Percentiles rank a stretch among this genome's conserved stretches.
Evolutionary conservation across 1,140 invertebrate species (phyloP).

Genomic region (Macrotrachela quadricornifera): DNA sequence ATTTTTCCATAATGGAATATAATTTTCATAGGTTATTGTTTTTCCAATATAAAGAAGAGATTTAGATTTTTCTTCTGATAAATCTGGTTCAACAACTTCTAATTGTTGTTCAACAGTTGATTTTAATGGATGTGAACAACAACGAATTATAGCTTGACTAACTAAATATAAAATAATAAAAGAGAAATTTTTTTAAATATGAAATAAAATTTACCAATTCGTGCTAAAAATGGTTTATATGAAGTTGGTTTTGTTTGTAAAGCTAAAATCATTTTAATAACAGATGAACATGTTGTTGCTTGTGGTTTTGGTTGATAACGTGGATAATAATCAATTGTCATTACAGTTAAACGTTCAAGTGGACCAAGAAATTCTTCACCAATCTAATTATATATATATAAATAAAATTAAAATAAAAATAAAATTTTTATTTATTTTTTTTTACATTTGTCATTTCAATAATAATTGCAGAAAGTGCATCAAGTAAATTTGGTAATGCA

Average conservation of each 20-base stretch:
- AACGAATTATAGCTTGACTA: slow-evolving; percentile 25
- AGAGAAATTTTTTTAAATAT: not conserved
- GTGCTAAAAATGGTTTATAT: too few species aligned
- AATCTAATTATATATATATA: too few species aligned
- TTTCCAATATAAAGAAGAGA: slow-evolving; percentile 7
- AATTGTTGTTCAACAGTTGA: slow-evolving; percentile 2
- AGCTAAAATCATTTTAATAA: not conserved
- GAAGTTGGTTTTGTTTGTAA: not conserved
- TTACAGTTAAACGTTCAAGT: too few species aligned
- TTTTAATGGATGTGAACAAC: slow-evolving; percentile 22
- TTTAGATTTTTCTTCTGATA: slow-evolving; percentile 10
- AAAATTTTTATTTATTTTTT: too few species aligned
- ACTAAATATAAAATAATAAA: slow-evolving; percentile 15
- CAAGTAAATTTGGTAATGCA: too few species aligned
- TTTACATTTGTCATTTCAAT: too few species aligned
- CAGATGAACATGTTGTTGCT: not conserved
- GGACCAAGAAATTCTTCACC: too few species aligned
- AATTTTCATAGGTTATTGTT: slow-evolving; percentile 25
- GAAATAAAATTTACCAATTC: too few species aligned
- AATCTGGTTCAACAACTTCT: slow-evolving; percentile 15
- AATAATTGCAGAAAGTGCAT: too few species aligned
- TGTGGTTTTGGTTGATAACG: not conserved
- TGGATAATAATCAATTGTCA: not conserved
- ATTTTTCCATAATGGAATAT: slow-evolving; percentile 33
- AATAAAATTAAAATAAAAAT: too few species aligned